Evolutionary conservation across 2,113 vertebrate genomes (phyloP).

Genomic region (Myotis yumanensis): DNA sequence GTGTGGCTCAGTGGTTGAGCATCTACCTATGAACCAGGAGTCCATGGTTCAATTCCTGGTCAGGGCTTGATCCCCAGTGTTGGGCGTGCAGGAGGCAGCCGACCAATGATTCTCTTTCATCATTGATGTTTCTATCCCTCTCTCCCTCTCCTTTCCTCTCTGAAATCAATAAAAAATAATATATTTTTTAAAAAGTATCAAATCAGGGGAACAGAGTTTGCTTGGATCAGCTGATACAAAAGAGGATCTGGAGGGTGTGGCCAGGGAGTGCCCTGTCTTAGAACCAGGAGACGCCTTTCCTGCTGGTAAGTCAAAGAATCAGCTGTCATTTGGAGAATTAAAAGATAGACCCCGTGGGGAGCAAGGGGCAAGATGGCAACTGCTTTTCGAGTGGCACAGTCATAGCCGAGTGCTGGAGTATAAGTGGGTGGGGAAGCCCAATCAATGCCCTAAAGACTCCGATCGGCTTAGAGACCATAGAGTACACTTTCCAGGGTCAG

Average conservation of each 20-base stretch:
- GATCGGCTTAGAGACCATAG: not conserved
- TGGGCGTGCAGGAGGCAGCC: no score
- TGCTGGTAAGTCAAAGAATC: constrained; percentile 1
- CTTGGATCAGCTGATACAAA: constrained; percentile 66
- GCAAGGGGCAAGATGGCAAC: not conserved
- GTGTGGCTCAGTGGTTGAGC: no score
- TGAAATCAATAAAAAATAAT: no score
- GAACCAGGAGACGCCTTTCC: constrained; percentile 50
- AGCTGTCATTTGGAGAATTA: not conserved
- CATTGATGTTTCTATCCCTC: no score
- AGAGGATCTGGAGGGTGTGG: constrained; percentile 66
- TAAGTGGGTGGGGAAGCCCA: not conserved
- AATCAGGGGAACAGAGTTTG: constrained; percentile 47
- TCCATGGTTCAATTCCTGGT: no score
- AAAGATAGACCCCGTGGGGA: not conserved
- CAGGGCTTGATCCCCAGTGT: no score
- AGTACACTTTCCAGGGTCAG: not conserved
- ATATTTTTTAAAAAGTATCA: not conserved
- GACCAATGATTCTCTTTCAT: no score
- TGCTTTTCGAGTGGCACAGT: not conserved
- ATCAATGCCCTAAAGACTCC: not conserved
- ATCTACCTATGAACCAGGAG: no score
- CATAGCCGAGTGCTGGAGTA: not conserved
- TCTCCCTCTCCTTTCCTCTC: no score
- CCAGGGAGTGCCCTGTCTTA: constrained; percentile 38